phyloP scores from a whole-genome alignment of 2,113 vertebrate species.

The Tauraco erythrolophus region DNA sequence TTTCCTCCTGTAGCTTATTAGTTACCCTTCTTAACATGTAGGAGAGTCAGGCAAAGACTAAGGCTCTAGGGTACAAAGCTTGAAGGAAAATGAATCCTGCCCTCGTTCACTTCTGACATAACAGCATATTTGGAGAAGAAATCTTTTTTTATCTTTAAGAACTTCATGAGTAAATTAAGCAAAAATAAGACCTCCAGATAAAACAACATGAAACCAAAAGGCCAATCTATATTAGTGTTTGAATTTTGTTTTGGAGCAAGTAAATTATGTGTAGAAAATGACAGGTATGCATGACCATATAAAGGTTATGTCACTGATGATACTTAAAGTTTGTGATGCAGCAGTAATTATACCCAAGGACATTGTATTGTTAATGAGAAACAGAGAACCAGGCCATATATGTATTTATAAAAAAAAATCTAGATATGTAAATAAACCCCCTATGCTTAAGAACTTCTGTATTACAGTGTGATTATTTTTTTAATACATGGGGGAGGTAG shows the following conservation, averaged over 20 bases:
- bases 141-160: not conserved
- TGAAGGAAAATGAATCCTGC: not conserved
- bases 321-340: not conserved
- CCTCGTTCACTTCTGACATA: not conserved
- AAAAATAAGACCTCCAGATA: not conserved
- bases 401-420: not conserved
- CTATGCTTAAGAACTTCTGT: not conserved
- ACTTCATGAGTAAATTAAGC: not conserved
- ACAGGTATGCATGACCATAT: not conserved
- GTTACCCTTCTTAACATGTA: not conserved
- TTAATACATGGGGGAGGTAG: not conserved
- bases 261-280: not conserved
- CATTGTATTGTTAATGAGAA: not conserved
- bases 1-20: not conserved
- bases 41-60: not conserved
- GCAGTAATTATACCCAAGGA: not conserved
- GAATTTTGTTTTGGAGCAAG: not conserved
- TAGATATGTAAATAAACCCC: too few relatives aligned
- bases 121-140: not conserved
- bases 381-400: not conserved
- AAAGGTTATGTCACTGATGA: not conserved
- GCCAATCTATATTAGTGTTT: not conserved
- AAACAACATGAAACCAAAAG: not conserved
- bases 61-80: not conserved
- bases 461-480: not conserved